Conservation (phyloP, 2,113 vertebrate genomes). For the Dendrocopos noguchii region DNA sequence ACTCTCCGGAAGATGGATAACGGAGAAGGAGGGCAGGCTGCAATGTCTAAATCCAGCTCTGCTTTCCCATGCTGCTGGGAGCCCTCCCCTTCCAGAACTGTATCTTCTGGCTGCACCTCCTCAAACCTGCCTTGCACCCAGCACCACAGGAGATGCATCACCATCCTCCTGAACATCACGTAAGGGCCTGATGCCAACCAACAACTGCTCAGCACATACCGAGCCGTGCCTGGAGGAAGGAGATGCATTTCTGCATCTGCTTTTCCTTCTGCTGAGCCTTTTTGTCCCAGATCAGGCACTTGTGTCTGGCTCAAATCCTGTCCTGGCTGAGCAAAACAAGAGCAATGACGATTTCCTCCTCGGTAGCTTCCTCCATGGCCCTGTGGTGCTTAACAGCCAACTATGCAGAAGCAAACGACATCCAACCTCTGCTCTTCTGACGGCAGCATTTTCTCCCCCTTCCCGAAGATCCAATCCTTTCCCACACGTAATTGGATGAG, state of each 20-base stretch:
- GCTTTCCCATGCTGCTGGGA: neutral
- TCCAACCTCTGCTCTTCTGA: neutral
- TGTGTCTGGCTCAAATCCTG: neutral
- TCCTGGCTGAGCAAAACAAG: neutral
- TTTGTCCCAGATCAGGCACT: neutral
- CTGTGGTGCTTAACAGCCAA: neutral
- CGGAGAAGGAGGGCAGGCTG: constrained; percentile 9
- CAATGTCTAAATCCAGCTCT: neutral
- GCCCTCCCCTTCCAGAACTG: neutral
- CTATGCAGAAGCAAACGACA: neutral
- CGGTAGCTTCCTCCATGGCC: accelerated
- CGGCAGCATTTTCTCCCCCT: neutral
- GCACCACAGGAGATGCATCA: neutral
- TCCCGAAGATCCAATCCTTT: neutral
- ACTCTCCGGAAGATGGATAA: constrained; percentile 28
- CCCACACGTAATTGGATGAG: constrained; percentile 63
- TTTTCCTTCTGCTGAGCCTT: neutral
- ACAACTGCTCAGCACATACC: neutral
- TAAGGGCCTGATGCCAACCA: neutral
- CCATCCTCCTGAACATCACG: accelerated
- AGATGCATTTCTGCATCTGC: accelerated
- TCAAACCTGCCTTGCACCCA: neutral
- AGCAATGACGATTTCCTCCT: neutral
- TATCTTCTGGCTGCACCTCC: neutral
- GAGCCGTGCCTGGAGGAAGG: neutral